Percentiles rank a stretch among this genome's conserved stretches.
Evolutionary conservation across 2,888 invertebrate genomes (phyloP).

Genomic region (Odontocolon sp.): DNA sequence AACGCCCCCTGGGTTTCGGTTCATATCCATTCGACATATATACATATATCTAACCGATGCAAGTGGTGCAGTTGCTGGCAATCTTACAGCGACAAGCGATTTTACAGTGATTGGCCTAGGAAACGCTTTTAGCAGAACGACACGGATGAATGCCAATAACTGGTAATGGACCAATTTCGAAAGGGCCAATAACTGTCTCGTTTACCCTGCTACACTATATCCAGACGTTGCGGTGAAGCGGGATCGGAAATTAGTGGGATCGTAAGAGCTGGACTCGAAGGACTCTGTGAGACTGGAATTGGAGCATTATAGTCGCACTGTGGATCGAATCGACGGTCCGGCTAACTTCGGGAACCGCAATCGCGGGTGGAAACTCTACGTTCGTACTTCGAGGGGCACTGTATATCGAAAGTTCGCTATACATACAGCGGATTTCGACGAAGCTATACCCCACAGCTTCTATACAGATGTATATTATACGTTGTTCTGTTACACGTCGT

Average conservation of each 20-base stretch:
- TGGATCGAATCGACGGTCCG: constrained; percentile 68
- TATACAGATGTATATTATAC: constrained; percentile 60
- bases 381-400: constrained; percentile 22
- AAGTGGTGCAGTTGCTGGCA: no score
- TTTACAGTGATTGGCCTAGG: no score
- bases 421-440: no score
- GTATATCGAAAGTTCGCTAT: constrained; percentile 68
- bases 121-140: no score
- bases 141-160: no score
- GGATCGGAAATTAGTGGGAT: constrained; percentile 45
- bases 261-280: constrained; percentile 19
- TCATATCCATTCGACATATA: constrained; percentile 23
- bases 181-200: no score
- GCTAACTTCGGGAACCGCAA: constrained; percentile 75
- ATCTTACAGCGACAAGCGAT: no score
- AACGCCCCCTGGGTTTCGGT: not conserved
- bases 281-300: constrained; percentile 59
- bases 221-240: constrained; percentile 23
- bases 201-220: no score
- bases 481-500: constrained; percentile 50
- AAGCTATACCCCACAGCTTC: no score
- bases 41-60: not conserved
- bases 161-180: no score
- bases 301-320: constrained; percentile 67
- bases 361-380: constrained; percentile 62